Evolutionary conservation across 1,140 invertebrate species (phyloP).

Genomic region (Microplitis demolitor): DNA sequence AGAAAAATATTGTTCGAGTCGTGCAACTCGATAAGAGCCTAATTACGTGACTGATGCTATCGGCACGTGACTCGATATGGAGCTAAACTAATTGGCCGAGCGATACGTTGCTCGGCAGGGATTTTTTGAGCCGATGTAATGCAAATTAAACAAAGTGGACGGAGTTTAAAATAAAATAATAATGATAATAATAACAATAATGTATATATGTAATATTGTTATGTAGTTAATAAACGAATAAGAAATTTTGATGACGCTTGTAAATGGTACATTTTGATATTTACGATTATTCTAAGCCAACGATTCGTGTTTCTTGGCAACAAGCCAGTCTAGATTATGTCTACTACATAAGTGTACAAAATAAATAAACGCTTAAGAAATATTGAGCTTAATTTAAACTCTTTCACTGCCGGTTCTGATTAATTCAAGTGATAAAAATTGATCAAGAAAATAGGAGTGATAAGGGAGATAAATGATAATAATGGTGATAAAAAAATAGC

Average conservation of each 20-base stretch:
- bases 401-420: too few relatives aligned
- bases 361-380: too few relatives aligned
- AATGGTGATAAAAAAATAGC: background rate
- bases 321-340: constrained; percentile 7
- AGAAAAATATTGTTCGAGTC: background rate
- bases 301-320: background rate
- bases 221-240: background rate
- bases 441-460: too few relatives aligned
- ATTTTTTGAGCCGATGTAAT: constrained; percentile 21
- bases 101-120: constrained; percentile 22
- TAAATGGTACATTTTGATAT: constrained; percentile 23
- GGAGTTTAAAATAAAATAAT: background rate
- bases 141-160: constrained; percentile 11
- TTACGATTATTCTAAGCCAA: constrained; percentile 17
- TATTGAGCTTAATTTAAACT: too few relatives aligned
- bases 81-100: constrained; percentile 42
- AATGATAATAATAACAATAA: background rate
- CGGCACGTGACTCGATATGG: constrained; percentile 30
- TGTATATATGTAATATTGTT: background rate
- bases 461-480: too few relatives aligned
- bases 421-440: too few relatives aligned
- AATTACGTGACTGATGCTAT: constrained; percentile 40
- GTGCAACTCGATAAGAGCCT: constrained; percentile 40
- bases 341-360: too few relatives aligned
- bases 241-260: background rate